A percentile compares a stretch with the other conserved stretches of the same genome.
These are phyloP conservation scores for Palaemon carinicauda DNA, from an alignment of 1,140 invertebrate genomes.

Conservation along the genomic window DNA sequence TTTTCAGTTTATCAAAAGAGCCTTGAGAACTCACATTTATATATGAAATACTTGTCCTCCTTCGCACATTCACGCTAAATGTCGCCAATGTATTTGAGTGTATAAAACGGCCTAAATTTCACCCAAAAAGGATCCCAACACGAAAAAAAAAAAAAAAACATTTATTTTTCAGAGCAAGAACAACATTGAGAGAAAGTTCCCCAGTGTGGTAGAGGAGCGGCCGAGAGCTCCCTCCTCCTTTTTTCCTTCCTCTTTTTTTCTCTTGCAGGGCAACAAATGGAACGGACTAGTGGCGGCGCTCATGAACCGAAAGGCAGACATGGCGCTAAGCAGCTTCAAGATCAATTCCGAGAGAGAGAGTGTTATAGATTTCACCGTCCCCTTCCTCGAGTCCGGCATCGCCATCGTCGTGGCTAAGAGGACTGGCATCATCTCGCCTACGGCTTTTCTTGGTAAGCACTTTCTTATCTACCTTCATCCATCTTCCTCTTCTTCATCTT, in stretches of 20 bases:
- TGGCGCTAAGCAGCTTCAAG: constrained; percentile 96
- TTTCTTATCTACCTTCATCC: not conserved
- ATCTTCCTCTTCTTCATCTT: not conserved
- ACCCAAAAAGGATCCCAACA: too few species aligned
- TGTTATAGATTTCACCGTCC: constrained; percentile 89
- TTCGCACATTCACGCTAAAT: too few species aligned
- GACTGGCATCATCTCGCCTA: constrained; percentile 97
- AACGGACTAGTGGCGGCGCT: constrained; percentile 90
- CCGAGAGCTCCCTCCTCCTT: not conserved
- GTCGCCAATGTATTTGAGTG: too few species aligned
- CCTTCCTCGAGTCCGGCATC: constrained; percentile 98
- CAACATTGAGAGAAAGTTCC: too few species aligned
- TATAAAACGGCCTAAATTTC: too few species aligned
- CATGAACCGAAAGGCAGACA: constrained; percentile 90
- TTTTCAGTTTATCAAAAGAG: too few species aligned
- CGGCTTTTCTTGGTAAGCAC: constrained; percentile 77
- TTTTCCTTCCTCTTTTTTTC: not conserved
- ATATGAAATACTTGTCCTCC: too few species aligned
- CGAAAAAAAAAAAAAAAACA: too few species aligned
- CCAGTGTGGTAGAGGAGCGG: too few species aligned
- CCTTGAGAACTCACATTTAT: too few species aligned
- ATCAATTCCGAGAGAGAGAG: constrained; percentile 95
- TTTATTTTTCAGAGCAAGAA: too few species aligned
- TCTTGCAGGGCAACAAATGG: constrained; percentile 90
- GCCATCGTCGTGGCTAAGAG: constrained; percentile 96